phyloP scores from a whole-genome alignment of 2,113 vertebrate species.

The Zosterops pallidus region DNA sequence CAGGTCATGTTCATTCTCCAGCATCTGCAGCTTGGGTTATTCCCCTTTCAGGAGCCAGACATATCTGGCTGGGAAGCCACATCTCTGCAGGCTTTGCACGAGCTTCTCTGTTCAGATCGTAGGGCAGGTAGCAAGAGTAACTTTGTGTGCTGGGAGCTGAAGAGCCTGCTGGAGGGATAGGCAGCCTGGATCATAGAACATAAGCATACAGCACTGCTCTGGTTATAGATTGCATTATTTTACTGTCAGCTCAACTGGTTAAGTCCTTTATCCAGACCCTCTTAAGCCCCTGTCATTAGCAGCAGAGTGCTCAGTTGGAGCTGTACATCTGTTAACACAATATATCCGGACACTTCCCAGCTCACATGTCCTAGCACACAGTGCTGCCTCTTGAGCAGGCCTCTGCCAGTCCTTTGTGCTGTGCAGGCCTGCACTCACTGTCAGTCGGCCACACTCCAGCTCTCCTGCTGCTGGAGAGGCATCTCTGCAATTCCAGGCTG shows the following conservation, averaged over 20 bases:
- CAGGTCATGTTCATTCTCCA: neutral
- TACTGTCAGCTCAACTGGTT: neutral
- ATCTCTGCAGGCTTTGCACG: neutral
- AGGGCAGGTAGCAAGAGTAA: neutral
- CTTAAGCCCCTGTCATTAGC: neutral
- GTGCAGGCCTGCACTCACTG: rapidly evolving
- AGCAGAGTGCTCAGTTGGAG: neutral
- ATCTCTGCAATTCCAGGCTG: neutral
- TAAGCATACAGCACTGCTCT: neutral
- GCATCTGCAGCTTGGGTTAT: neutral
- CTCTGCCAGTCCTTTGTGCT: neutral
- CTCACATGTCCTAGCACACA: neutral
- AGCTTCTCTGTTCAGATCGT: neutral
- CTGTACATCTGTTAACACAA: neutral
- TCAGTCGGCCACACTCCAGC: rapidly evolving
- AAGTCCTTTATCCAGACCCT: neutral
- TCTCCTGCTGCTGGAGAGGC: neutral
- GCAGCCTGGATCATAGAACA: neutral
- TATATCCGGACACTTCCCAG: neutral
- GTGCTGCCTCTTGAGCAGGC: neutral
- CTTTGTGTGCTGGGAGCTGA: neutral
- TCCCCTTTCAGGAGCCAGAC: neutral
- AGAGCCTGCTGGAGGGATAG: neutral
- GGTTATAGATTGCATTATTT: neutral
- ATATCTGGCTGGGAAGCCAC: neutral